Percentiles rank a stretch among this genome's conserved stretches.
phyloP scores from a whole-genome alignment of 2,113 vertebrate genomes.

The Pangasianodon gigas region DNA sequence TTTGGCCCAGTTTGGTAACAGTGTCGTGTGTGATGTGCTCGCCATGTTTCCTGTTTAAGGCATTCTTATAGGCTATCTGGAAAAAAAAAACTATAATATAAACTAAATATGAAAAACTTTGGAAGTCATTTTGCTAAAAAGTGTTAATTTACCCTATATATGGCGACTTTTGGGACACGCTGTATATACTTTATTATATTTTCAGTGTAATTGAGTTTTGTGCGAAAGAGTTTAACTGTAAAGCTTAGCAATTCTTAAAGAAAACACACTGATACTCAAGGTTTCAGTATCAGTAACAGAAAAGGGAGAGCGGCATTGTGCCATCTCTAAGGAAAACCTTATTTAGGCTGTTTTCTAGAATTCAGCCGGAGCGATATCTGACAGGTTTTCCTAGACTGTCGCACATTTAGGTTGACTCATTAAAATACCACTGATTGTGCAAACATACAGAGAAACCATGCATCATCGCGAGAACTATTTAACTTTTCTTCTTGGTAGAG shows the following conservation, averaged over 20 bases:
- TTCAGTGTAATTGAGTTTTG: background rate
- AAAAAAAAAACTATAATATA: too few species aligned
- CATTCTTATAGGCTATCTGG: too few species aligned
- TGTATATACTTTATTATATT: background rate
- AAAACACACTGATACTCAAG: too few species aligned
- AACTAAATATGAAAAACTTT: too few species aligned
- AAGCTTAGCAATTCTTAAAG: background rate
- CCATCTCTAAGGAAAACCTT: background rate
- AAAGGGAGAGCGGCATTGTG: background rate
- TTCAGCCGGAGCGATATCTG: background rate
- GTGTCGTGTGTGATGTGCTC: too few species aligned
- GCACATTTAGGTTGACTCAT: background rate
- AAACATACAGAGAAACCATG: background rate
- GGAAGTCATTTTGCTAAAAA: too few species aligned
- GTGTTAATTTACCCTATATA: too few species aligned
- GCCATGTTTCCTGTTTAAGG: too few species aligned
- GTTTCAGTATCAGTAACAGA: too few species aligned
- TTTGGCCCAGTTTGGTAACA: too few species aligned
- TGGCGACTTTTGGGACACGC: too few species aligned
- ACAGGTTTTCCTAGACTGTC: background rate
- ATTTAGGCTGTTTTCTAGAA: background rate
- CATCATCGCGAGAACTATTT: background rate
- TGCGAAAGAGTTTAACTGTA: background rate
- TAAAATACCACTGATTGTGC: background rate
- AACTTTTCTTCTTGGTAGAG: background rate